Evolutionary conservation across 1,140 invertebrate genomes (phyloP).

Genomic region (Drosophila gunungcola): DNA sequence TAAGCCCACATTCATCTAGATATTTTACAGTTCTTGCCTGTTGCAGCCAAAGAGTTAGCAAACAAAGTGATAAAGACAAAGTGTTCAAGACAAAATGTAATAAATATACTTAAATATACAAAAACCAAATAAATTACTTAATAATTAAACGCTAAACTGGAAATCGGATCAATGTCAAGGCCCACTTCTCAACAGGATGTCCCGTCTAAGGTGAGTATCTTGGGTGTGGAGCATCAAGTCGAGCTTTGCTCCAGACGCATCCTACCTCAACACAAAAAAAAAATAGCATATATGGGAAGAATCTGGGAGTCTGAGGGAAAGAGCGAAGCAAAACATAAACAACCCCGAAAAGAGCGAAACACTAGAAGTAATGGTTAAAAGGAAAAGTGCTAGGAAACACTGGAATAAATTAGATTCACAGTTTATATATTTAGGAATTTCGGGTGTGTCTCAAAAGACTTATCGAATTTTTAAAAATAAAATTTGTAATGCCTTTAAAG

Average conservation of each 20-base stretch:
- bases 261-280: slow-evolving; percentile 69
- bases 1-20: slow-evolving; percentile 52
- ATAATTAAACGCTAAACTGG: slow-evolving; percentile 27
- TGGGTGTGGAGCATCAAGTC: slow-evolving; percentile 1
- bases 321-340: slow-evolving; percentile 73
- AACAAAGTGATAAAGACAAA: slow-evolving; percentile 80
- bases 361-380: slow-evolving; percentile 30
- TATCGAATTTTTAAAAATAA: too few relatives aligned
- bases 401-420: background rate
- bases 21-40: slow-evolving; percentile 60
- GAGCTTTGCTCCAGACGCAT: slow-evolving; percentile 41
- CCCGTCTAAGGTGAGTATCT: slow-evolving; percentile 66
- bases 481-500: too few relatives aligned
- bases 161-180: slow-evolving; percentile 38
- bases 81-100: slow-evolving; percentile 79
- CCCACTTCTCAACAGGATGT: slow-evolving; percentile 40
- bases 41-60: slow-evolving; percentile 62
- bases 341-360: slow-evolving; percentile 61
- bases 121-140: slow-evolving; percentile 30
- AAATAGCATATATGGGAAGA: slow-evolving; percentile 1
- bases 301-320: slow-evolving; percentile 29
- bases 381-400: slow-evolving; percentile 15
- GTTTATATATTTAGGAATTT: background rate
- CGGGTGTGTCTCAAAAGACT: background rate
- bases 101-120: slow-evolving; percentile 63